Conservation (phyloP, 2,888 invertebrate genomes). For the Pollenia labialis region DNA sequence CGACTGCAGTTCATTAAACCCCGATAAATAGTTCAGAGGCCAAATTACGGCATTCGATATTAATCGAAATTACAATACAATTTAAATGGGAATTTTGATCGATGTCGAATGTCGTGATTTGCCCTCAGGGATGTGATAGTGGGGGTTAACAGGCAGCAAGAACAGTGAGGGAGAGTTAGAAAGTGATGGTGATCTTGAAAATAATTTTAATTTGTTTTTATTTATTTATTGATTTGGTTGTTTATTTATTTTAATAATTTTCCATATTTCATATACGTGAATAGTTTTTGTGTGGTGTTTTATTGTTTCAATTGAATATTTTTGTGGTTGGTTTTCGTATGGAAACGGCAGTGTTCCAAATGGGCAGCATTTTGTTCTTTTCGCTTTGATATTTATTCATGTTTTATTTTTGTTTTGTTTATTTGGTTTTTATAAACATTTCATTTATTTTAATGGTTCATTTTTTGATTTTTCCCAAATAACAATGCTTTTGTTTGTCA, state of each 20-base stretch:
- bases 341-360: slow-evolving; percentile 72
- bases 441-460: slow-evolving; percentile 1
- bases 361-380: slow-evolving; percentile 67
- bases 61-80: too few relatives aligned
- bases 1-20: too few relatives aligned
- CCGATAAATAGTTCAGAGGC: too few relatives aligned
- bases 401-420: slow-evolving; percentile 28
- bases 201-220: background rate
- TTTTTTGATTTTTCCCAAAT: background rate
- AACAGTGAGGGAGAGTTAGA: background rate
- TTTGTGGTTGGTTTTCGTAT: slow-evolving; percentile 38
- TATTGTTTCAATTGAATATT: slow-evolving; percentile 18
- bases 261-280: slow-evolving; percentile 11
- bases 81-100: too few relatives aligned
- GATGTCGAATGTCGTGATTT: too few relatives aligned
- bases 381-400: background rate
- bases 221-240: background rate
- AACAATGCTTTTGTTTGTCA: slow-evolving; percentile 40
- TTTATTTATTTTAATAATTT: slow-evolving; percentile 34
- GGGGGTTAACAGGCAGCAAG: slow-evolving; percentile 3
- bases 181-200: slow-evolving; percentile 28
- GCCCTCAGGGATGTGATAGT: too few relatives aligned
- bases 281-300: slow-evolving; percentile 28
- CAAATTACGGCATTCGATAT: too few relatives aligned
- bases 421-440: slow-evolving; percentile 1